These are phyloP conservation scores for Narcine bancroftii DNA, from an alignment of 2,113 vertebrate species.

Conservation along the genomic window DNA sequence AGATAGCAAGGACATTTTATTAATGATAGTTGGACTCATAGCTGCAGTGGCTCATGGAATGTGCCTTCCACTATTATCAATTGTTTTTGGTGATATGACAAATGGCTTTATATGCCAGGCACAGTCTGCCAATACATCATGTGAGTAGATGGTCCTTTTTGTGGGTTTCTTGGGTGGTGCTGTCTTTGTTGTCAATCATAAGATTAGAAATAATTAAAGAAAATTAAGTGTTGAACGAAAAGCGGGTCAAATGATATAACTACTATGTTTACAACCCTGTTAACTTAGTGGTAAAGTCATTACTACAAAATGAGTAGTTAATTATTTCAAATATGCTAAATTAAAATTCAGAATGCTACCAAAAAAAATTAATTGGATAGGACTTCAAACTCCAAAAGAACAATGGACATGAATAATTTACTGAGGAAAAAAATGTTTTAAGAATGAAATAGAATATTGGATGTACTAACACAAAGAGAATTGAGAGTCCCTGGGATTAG, in stretches of 20 bases:
- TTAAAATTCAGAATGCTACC: neutral
- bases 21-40: constrained; percentile 64
- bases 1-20: constrained; percentile 56
- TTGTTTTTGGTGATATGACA: constrained; percentile 87
- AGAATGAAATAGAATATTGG: neutral
- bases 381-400: neutral
- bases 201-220: neutral
- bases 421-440: neutral
- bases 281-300: neutral
- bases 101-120: constrained; percentile 64
- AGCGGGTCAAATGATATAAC: neutral
- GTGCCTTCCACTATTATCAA: constrained; percentile 69
- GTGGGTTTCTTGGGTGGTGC: neutral
- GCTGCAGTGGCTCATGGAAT: constrained; percentile 70
- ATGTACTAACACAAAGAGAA: neutral
- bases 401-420: neutral
- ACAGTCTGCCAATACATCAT: neutral
- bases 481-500: neutral
- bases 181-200: neutral
- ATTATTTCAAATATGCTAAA: neutral
- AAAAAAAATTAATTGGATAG: neutral
- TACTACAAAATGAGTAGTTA: neutral
- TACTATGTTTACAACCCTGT: neutral
- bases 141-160: constrained; percentile 54
- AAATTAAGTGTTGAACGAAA: neutral